Evolutionary conservation across 2,797 vertebrate species (phyloP).

Genomic region (Apogon hyalosoma): DNA sequence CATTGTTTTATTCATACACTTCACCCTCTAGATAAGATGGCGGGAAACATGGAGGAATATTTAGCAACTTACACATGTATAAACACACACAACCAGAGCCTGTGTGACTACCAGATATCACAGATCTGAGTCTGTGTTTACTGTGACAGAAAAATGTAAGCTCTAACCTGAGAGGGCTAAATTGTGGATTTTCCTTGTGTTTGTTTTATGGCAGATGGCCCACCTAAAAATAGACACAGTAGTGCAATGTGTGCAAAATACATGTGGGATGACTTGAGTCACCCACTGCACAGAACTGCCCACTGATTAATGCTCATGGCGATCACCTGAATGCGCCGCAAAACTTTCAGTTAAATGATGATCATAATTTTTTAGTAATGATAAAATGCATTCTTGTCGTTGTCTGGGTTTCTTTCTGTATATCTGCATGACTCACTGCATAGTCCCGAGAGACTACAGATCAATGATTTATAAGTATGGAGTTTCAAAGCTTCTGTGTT

Average conservation of each 20-base stretch:
- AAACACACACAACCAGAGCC: conserved; percentile 14
- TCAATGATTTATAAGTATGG: conserved; percentile 11
- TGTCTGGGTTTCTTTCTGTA: not conserved
- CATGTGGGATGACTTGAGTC: conserved; percentile 76
- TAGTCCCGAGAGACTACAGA: not conserved
- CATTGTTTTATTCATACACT: conserved; percentile 65
- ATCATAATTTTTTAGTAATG: conserved; percentile 16
- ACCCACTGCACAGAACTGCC: conserved; percentile 50
- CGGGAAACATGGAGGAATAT: conserved; percentile 18
- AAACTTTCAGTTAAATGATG: conserved; percentile 3
- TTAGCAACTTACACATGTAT: not conserved
- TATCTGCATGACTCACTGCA: not conserved
- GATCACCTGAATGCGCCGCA: conserved; percentile 26
- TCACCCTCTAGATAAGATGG: conserved; percentile 48
- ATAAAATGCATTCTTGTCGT: not conserved
- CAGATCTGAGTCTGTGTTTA: conserved; percentile 24
- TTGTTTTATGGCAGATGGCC: conserved; percentile 64
- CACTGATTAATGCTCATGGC: conserved; percentile 37
- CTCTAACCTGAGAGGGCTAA: conserved; percentile 25
- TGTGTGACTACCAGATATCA: conserved; percentile 8
- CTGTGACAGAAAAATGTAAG: conserved; percentile 23
- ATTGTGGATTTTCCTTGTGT: conserved; percentile 20
- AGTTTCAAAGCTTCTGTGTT: not conserved
- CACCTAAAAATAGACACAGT: conserved; percentile 67
- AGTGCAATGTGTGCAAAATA: conserved; percentile 55